phyloP scores from a whole-genome alignment of 2,113 vertebrate genomes.

The Myotis lucifugus region DNA sequence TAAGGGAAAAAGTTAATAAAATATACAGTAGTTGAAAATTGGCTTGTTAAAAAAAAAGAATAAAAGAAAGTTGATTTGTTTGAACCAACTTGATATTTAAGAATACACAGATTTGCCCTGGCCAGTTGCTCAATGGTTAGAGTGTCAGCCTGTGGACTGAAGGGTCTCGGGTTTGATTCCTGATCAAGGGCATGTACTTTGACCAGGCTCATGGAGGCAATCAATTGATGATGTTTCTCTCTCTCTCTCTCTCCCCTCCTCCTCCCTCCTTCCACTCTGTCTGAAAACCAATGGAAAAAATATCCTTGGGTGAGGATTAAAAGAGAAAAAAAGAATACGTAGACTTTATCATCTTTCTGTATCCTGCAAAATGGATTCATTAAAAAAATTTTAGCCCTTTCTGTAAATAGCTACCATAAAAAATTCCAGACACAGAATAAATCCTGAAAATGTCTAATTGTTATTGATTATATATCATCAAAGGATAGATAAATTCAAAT shows the following conservation, averaged over 20 bases:
- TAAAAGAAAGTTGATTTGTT: not conserved
- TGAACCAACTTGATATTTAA: not conserved
- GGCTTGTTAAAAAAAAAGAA: not conserved
- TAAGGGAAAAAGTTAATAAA: not conserved
- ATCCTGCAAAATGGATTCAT: not conserved
- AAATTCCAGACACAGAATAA: not conserved
- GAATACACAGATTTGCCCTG: not conserved
- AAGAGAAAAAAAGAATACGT: not conserved
- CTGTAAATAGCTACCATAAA: conserved; percentile 14
- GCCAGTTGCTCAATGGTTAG: too few species aligned
- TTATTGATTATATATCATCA: conserved; percentile 2
- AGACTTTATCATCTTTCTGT: conserved; percentile 33
- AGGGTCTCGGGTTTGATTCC: too few species aligned
- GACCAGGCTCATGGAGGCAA: too few species aligned
- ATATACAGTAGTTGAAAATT: not conserved
- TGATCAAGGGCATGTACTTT: too few species aligned
- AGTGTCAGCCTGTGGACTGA: too few species aligned
- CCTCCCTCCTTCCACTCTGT: too few species aligned
- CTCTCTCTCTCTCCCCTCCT: too few species aligned
- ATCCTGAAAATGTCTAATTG: not conserved
- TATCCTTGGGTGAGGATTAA: not conserved
- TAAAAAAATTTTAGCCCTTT: not conserved
- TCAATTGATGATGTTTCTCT: too few species aligned
- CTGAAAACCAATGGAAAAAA: too few species aligned
- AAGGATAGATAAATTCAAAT: conserved; percentile 41